Percentiles rank a stretch among this genome's conserved stretches.
These are phyloP conservation scores for Nasonia vitripennis DNA, from an alignment of 1,140 invertebrate species.

Conservation along the genomic window DNA sequence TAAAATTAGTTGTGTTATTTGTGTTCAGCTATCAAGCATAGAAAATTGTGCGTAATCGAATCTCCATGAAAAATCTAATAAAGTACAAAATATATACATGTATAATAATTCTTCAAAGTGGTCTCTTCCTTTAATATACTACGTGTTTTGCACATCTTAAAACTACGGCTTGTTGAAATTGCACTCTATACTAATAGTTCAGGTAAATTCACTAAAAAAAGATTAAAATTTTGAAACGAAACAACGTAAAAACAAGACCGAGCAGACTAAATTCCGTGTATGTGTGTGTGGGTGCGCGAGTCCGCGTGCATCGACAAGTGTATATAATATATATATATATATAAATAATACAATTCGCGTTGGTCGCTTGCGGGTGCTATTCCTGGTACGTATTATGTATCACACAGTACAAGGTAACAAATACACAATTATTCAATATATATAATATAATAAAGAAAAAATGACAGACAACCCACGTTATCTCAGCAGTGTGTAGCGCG, in stretches of 20 bases:
- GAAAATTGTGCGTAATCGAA: neutral
- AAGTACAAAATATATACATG: neutral
- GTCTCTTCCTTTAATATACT: neutral
- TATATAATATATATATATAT: neutral
- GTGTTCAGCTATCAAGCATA: neutral
- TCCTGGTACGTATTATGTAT: neutral
- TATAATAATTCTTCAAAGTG: neutral
- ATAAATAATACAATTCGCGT: neutral
- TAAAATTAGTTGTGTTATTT: neutral
- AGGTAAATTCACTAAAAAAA: too few relatives aligned
- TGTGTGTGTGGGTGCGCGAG: neutral
- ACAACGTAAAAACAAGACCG: neutral
- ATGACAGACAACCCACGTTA: conserved; percentile 40
- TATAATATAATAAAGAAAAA: conserved; percentile 15
- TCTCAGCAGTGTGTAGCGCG: neutral
- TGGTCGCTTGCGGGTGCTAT: neutral
- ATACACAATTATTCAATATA: neutral
- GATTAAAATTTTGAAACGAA: neutral
- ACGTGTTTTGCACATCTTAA: neutral
- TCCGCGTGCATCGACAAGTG: neutral
- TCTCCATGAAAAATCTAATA: neutral
- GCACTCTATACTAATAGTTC: neutral
- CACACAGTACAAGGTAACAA: conserved; percentile 1
- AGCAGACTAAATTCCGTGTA: neutral
- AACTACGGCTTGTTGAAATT: neutral